Evolutionary conservation across 1,140 invertebrate species (phyloP).

Genomic region (Tetragonula clypearis): DNA sequence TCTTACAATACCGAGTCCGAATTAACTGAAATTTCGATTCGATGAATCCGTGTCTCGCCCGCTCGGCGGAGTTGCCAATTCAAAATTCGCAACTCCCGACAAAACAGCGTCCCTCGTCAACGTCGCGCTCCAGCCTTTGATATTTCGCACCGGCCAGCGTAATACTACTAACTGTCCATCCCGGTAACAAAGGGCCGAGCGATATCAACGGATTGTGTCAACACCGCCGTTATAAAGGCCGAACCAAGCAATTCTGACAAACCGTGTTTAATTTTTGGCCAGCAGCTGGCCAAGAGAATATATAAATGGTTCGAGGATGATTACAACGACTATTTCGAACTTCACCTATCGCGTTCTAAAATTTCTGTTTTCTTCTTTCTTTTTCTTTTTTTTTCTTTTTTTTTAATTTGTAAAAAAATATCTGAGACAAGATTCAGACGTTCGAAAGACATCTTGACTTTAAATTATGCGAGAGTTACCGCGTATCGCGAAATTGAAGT

Average conservation of each 20-base stretch:
- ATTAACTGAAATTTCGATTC: neutral
- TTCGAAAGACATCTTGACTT: no score
- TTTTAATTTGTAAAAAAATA: no score
- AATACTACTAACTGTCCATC: neutral
- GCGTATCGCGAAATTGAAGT: no score
- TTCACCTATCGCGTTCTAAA: no score
- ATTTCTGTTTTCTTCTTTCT: no score
- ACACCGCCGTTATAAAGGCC: neutral
- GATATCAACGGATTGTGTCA: slow-evolving; percentile 17
- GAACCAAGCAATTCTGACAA: no score
- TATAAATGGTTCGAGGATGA: no score
- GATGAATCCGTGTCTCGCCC: neutral
- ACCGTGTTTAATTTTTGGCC: no score
- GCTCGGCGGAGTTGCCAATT: neutral
- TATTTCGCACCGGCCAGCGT: neutral
- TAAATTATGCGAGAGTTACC: no score
- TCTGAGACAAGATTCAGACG: no score
- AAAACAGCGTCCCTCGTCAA: neutral
- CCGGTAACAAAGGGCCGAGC: neutral
- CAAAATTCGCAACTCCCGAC: neutral
- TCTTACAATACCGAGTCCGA: neutral
- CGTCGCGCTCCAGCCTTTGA: neutral
- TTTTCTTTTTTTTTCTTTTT: neutral
- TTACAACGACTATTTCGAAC: no score
- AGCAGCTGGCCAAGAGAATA: no score